A percentile compares a stretch with the other conserved stretches of the same genome.
These are phyloP conservation scores for Macaca nemestrina DNA, from an alignment of 2,113 vertebrate species.

Conservation along the genomic window DNA sequence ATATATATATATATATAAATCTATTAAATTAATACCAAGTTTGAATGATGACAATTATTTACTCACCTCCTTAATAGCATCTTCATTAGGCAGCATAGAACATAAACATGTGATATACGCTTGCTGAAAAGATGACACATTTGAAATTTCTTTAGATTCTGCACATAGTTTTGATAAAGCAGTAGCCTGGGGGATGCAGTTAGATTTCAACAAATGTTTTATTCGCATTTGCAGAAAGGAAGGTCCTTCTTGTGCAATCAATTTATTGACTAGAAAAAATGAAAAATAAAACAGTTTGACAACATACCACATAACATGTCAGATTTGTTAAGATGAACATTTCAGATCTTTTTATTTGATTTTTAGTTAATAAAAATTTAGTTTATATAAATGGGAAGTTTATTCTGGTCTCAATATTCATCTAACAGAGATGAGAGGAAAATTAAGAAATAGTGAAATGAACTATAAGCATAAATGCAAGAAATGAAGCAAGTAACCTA, in stretches of 20 bases:
- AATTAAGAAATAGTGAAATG: conserved; percentile 29
- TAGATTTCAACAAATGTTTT: conserved; percentile 97
- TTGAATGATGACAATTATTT: neutral
- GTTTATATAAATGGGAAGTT: conserved; percentile 21
- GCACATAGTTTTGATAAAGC: conserved; percentile 93
- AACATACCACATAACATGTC: conserved; percentile 21
- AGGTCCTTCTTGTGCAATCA: conserved; percentile 95
- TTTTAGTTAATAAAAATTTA: conserved; percentile 46
- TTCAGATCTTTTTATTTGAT: neutral
- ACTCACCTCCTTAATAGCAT: conserved; percentile 96
- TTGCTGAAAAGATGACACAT: conserved; percentile 93
- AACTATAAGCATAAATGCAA: conserved; percentile 38
- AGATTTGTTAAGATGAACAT: neutral
- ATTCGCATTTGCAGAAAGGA: conserved; percentile 98
- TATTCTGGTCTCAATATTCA: conserved; percentile 41
- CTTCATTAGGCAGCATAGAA: conserved; percentile 94
- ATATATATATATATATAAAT: conserved; percentile 43
- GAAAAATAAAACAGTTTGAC: conserved; percentile 62
- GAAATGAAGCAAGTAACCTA: conserved; percentile 34
- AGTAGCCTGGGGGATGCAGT: conserved; percentile 93
- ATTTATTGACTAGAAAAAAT: conserved; percentile 89
- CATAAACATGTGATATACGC: conserved; percentile 95
- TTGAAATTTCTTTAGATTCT: conserved; percentile 91
- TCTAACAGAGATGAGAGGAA: conserved; percentile 13
- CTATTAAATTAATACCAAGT: neutral